Evolutionary conservation across 2,113 vertebrate species (phyloP).

Genomic region (Craseonycteris thonglongyai): DNA sequence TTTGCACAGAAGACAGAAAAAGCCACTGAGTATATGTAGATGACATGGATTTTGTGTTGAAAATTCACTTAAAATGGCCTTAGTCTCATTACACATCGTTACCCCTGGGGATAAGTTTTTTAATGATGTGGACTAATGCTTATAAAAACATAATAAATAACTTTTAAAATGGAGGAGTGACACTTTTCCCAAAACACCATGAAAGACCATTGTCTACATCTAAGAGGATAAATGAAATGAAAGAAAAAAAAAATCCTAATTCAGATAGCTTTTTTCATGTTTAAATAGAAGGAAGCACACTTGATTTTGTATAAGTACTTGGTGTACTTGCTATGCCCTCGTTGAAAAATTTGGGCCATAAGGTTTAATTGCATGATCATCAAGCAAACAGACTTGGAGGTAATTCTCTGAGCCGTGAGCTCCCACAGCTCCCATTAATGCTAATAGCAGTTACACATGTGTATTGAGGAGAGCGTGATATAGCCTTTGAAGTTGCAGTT

Average conservation of each 20-base stretch:
- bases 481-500: conserved; percentile 62
- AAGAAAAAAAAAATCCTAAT: neutral
- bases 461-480: conserved; percentile 52
- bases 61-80: neutral
- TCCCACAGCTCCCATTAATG: conserved; percentile 62
- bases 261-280: neutral
- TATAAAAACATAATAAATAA: neutral
- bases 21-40: neutral
- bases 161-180: neutral
- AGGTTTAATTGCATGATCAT: conserved; percentile 64
- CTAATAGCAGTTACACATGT: conserved; percentile 64
- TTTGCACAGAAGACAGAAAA: neutral
- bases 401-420: conserved; percentile 15
- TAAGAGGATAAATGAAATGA: neutral
- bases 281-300: neutral
- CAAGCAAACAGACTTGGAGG: conserved; percentile 56
- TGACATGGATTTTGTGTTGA: neutral
- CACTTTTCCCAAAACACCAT: neutral
- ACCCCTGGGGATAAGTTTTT: neutral
- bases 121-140: neutral
- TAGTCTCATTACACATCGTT: neutral
- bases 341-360: conserved; percentile 53
- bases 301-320: conserved; percentile 39
- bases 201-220: neutral
- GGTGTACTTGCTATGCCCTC: neutral